Base-by-base conservation (phyloP, 2,888 invertebrate species). In the Dimorphilus gyrociliatus region DNA sequence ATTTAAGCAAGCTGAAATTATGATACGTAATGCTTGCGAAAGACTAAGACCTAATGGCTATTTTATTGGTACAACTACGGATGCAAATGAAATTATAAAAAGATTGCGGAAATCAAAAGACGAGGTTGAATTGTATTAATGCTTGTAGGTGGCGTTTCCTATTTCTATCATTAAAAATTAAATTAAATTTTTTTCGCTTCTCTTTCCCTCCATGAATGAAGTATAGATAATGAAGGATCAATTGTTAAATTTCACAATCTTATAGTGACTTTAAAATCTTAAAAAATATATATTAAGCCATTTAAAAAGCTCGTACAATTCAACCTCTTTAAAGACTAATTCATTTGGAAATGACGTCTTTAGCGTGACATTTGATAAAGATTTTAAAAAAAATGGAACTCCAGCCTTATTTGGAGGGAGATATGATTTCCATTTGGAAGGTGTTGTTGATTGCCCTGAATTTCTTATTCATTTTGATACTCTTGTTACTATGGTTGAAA, bases 391-490 rank as follows among this genome's bases (percentile, higher is more conserved):
- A 2, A 45, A 51, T 21, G n/a, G n/a, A n/a, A n/a, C n/a, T n/a
- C 53, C 66, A 45, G 82, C 86, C 1, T 63, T 94, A 14, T 97
- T 97, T 68, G 94, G 94, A 23, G 86, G 80, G 14, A 81, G 84
- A 56, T 94, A 94, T 67, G 76, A 86, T 63, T 99, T 99, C 60
- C 76, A 81, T 51, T 67, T 97, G 44, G 86, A 94, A 54, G 90
- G 81, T 21, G 88, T 88, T 5, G 94, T 99, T 1, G 78, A 99
- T 60, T 99, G 97, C 60, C 97, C 97, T 2, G 97, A 97, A 61
- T 99, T 92, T 67, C 69, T 99, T 35, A 88, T 94, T 12, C 77
- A 94, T 64, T 84, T 92, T 62, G 81, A 86, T 13, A 70, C 78
- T 3, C 68, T 94, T 32, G 70, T 13, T 39, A 69, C 68, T 39